Evolutionary conservation across 2,888 invertebrate species (phyloP).

Genomic region (Drosophila mulleri): DNA sequence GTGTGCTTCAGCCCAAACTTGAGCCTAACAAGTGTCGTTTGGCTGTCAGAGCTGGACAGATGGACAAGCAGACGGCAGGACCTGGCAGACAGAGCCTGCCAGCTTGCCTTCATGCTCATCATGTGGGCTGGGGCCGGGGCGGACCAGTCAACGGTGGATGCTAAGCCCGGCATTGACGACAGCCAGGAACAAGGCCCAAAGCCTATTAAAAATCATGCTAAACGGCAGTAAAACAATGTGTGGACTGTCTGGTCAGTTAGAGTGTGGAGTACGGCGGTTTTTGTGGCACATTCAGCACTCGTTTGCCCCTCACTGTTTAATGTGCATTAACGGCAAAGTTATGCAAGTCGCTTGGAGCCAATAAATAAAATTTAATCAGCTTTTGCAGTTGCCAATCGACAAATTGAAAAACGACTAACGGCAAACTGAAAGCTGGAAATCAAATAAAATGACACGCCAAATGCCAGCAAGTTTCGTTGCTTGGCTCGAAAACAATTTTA

Average conservation of each 20-base stretch:
- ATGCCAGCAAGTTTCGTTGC: constrained; percentile 44
- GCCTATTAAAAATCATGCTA: constrained; percentile 80
- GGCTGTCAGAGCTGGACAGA: constrained; percentile 64
- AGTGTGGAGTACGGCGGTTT: too few relatives aligned
- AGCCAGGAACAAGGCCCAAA: constrained; percentile 58
- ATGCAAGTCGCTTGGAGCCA: constrained; percentile 37
- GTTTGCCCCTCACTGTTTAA: constrained; percentile 49
- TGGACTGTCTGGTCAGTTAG: constrained; percentile 28
- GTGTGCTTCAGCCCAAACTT: constrained; percentile 45
- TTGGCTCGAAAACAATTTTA: constrained; percentile 76
- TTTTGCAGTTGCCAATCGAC: constrained; percentile 31
- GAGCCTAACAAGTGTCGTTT: constrained; percentile 78
- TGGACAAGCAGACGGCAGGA: constrained; percentile 17
- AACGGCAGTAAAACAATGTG: constrained; percentile 78
- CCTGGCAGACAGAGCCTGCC: constrained; percentile 22
- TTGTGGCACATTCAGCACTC: constrained; percentile 22
- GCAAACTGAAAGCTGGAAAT: constrained; percentile 1
- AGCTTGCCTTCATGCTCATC: constrained; percentile 72
- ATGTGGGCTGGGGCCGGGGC: constrained; percentile 1
- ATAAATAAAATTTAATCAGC: constrained; percentile 69
- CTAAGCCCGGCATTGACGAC: constrained; percentile 46
- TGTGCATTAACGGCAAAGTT: constrained; percentile 54
- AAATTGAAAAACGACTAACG: constrained; percentile 27
- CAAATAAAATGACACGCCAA: constrained; percentile 55
- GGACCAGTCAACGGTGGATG: constrained; percentile 45